Percentiles rank a stretch among this genome's conserved stretches.
phyloP scores from a whole-genome alignment of 1,140 invertebrate species.

The Drosophila equinoxialis region DNA sequence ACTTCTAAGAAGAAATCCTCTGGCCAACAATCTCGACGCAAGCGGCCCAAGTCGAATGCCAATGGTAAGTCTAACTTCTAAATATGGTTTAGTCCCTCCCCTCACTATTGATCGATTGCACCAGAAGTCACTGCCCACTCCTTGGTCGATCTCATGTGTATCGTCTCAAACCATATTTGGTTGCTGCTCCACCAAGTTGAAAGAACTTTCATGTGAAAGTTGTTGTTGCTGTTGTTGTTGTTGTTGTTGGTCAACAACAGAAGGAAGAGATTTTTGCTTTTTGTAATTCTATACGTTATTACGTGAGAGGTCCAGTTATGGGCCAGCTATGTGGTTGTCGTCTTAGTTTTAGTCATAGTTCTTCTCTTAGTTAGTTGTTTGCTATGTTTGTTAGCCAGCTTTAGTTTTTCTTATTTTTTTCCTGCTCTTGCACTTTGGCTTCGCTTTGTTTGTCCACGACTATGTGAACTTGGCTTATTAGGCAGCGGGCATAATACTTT shows the following conservation, averaged over 20 bases:
- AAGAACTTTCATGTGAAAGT: slow-evolving; percentile 82
- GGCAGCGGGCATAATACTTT: neutral
- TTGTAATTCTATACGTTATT: slow-evolving; percentile 78
- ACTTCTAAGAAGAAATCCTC: slow-evolving; percentile 50
- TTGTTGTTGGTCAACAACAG: neutral
- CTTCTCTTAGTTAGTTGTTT: slow-evolving; percentile 5
- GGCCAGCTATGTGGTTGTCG: slow-evolving; percentile 59
- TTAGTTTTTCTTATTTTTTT: neutral
- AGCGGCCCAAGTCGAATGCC: slow-evolving; percentile 61
- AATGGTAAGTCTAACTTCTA: slow-evolving; percentile 65
- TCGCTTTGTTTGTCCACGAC: slow-evolving; percentile 26
- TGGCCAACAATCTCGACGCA: slow-evolving; percentile 59
- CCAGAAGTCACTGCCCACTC: slow-evolving; percentile 43
- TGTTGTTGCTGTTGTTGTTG: slow-evolving; percentile 26
- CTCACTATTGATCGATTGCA: slow-evolving; percentile 59
- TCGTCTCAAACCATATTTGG: slow-evolving; percentile 73
- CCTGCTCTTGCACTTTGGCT: slow-evolving; percentile 37
- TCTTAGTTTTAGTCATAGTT: slow-evolving; percentile 3
- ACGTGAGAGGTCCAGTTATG: slow-evolving; percentile 81
- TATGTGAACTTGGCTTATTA: slow-evolving; percentile 77
- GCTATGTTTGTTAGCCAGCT: neutral
- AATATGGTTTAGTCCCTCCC: slow-evolving; percentile 58
- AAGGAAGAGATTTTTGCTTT: slow-evolving; percentile 64
- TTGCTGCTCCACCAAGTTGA: slow-evolving; percentile 71
- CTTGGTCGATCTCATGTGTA: slow-evolving; percentile 41